Evolutionary conservation across 2,113 vertebrate species (phyloP).

Genomic region (Malurus alboscapulatus): DNA sequence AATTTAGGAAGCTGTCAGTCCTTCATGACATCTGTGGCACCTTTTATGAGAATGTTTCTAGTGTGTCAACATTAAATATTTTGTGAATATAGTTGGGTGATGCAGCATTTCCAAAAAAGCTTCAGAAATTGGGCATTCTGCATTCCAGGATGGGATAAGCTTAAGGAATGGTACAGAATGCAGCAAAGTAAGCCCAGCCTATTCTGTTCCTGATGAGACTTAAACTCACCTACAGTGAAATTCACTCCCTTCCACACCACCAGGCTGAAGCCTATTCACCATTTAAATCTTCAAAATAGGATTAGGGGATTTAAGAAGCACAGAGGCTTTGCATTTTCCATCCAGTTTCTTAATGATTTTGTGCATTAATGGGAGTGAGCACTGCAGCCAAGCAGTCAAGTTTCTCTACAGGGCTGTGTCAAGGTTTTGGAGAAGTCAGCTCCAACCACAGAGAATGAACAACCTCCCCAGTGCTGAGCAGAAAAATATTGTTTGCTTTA

Average conservation of each 20-base stretch:
- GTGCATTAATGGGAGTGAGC: not conserved
- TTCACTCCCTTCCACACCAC: not conserved
- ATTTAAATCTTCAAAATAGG: not conserved
- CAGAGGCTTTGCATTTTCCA: not conserved
- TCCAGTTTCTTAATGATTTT: slow-evolving; percentile 9
- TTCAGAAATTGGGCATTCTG: not conserved
- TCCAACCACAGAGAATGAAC: not conserved
- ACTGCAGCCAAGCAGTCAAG: not conserved
- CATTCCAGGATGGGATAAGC: not conserved
- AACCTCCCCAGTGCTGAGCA: not conserved
- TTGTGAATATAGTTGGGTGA: not conserved
- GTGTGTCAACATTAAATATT: not conserved
- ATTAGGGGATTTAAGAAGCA: slow-evolving; percentile 16
- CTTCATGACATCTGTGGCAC: not conserved
- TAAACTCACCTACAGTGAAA: not conserved
- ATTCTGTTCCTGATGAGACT: not conserved
- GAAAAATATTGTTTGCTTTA: not conserved
- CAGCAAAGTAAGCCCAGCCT: not conserved
- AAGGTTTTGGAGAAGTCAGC: not conserved
- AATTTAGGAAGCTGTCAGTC: not conserved
- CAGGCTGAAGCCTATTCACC: not conserved
- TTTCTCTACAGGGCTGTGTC: not conserved
- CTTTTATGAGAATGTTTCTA: not conserved
- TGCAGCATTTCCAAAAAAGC: not conserved
- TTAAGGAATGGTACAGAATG: not conserved